Percentiles rank a stretch among this genome's conserved stretches.
Conservation (phyloP, 2,888 invertebrate species). For the Drosophila infuscata region DNA sequence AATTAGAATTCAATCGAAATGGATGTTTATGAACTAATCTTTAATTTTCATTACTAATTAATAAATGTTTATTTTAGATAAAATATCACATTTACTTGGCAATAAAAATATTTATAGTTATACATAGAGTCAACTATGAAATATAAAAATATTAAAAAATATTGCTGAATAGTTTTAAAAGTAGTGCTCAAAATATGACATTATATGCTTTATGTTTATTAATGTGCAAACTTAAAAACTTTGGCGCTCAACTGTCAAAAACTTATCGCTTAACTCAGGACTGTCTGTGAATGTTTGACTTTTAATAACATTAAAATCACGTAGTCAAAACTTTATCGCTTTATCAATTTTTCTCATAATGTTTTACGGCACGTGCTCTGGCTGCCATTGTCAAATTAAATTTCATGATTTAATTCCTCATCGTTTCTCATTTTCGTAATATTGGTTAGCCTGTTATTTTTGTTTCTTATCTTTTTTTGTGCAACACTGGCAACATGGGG, state of each 20-base stretch:
- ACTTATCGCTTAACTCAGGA: slow-evolving; percentile 13
- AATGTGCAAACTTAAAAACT: slow-evolving; percentile 22
- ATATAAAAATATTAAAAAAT: background rate
- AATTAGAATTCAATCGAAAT: background rate
- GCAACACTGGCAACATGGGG: background rate
- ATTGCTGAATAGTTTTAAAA: background rate
- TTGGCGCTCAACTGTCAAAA: slow-evolving; percentile 27
- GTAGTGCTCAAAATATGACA: background rate
- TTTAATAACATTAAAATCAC: slow-evolving; percentile 49
- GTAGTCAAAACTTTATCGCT: slow-evolving; percentile 53
- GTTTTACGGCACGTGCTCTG: slow-evolving; percentile 28
- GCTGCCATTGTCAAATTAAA: slow-evolving; percentile 59
- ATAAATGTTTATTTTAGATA: background rate
- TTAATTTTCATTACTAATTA: background rate
- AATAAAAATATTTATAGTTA: background rate
- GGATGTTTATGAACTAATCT: background rate
- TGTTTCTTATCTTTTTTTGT: background rate
- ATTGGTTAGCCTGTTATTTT: slow-evolving; percentile 18
- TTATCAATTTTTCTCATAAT: slow-evolving; percentile 20
- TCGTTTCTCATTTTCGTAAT: slow-evolving; percentile 41
- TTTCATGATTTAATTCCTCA: slow-evolving; percentile 49
- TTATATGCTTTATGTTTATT: slow-evolving; percentile 11
- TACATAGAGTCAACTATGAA: background rate
- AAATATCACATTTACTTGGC: background rate
- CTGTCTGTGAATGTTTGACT: background rate